Evolutionary conservation across 2,113 vertebrate species (phyloP).

Genomic region (Clarias macrocephalus): DNA sequence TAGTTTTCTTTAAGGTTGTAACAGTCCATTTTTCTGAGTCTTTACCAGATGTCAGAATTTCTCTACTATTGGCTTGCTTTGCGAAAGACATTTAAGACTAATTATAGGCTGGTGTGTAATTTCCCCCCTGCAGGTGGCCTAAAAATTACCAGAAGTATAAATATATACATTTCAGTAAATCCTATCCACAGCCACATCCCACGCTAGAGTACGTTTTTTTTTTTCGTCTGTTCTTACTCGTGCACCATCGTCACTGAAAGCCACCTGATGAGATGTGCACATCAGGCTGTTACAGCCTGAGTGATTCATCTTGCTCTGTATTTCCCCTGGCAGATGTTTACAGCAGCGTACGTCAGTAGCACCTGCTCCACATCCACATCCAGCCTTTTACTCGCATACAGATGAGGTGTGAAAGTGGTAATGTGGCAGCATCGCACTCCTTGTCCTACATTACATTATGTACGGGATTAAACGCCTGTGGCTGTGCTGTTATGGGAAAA

Average conservation of each 20-base stretch:
- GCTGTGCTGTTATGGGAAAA: background rate
- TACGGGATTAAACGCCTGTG: too few relatives aligned
- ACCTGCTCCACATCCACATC: background rate
- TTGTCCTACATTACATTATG: background rate
- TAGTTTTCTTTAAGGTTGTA: background rate
- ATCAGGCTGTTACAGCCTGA: constrained; percentile 15
- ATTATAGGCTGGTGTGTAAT: background rate
- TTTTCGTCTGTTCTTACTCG: too few relatives aligned
- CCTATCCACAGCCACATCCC: background rate
- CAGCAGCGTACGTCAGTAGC: background rate
- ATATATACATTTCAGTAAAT: background rate
- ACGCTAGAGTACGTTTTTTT: background rate
- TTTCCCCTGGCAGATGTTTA: constrained; percentile 22
- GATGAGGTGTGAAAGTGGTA: background rate
- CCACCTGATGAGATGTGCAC: constrained; percentile 3
- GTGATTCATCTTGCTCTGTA: constrained; percentile 10
- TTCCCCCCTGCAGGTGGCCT: background rate
- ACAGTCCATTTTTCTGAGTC: background rate
- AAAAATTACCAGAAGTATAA: background rate
- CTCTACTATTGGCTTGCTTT: background rate
- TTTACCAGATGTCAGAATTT: background rate
- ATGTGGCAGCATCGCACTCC: background rate
- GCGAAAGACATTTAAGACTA: background rate
- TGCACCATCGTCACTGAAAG: background rate
- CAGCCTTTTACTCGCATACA: background rate